Conservation (phyloP, 53 echinoderm and acorn worm genomes). For the Paracentrotus lividus region DNA sequence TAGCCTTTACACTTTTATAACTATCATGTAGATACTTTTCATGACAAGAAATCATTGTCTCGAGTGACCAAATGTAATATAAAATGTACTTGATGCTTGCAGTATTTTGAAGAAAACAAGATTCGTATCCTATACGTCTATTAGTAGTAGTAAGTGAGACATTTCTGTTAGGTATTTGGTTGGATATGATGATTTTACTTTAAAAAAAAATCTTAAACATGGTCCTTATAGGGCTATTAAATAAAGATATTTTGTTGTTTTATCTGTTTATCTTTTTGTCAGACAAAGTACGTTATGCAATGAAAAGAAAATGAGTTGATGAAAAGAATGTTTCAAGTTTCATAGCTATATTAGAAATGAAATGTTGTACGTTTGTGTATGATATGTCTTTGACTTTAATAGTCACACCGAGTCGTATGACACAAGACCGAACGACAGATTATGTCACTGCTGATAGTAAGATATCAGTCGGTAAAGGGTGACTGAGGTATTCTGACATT, state of each 20-base stretch:
- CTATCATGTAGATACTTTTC: conserved; percentile 29
- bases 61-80: conserved; percentile 64
- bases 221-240: not conserved
- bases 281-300: not conserved
- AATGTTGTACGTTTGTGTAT: not conserved
- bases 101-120: not conserved
- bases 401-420: too few species aligned
- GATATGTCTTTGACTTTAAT: not conserved
- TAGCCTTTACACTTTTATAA: conserved; percentile 19
- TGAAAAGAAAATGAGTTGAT: not conserved
- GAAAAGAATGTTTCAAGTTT: not conserved
- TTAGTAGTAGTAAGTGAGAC: not conserved
- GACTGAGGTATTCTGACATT: too few species aligned
- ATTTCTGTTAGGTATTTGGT: not conserved
- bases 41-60: not conserved
- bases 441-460: too few species aligned
- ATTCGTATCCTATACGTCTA: not conserved
- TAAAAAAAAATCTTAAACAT: not conserved
- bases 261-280: not conserved
- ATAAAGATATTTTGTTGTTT: not conserved
- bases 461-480: too few species aligned
- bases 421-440: too few species aligned
- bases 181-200: not conserved
- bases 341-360: not conserved
- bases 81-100: not conserved